phyloP scores from a whole-genome alignment of 2,888 invertebrate species.

The Pocota personata region DNA sequence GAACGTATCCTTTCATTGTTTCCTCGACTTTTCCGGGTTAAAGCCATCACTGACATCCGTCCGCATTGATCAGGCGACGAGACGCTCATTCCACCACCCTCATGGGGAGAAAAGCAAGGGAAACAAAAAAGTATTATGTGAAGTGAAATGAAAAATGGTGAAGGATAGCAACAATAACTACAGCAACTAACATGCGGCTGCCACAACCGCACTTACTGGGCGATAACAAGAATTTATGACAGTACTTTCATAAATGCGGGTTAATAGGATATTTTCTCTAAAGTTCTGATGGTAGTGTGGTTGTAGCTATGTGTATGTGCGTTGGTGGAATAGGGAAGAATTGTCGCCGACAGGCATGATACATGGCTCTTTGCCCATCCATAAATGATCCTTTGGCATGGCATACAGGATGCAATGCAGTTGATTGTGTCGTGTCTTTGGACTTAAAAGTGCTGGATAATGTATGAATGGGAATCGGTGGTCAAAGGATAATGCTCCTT shows the following conservation, averaged over 20 bases:
- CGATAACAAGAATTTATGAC: slow-evolving; percentile 72
- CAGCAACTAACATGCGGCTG: slow-evolving; percentile 68
- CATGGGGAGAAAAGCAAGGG: neutral
- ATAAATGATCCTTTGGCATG: slow-evolving; percentile 65
- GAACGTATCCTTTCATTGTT: slow-evolving; percentile 65
- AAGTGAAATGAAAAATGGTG: slow-evolving; percentile 69
- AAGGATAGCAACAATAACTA: slow-evolving; percentile 66
- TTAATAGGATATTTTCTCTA: slow-evolving; percentile 71
- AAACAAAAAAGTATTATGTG: slow-evolving; percentile 36
- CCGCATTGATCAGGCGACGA: slow-evolving; percentile 44
- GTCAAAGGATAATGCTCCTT: slow-evolving; percentile 58
- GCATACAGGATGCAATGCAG: slow-evolving; percentile 61
- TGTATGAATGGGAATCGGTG: slow-evolving; percentile 15
- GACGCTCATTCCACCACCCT: slow-evolving; percentile 7
- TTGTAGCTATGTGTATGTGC: neutral
- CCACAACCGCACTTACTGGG: slow-evolving; percentile 66
- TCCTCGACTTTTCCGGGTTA: slow-evolving; percentile 65
- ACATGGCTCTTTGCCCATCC: slow-evolving; percentile 59
- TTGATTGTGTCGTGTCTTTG: slow-evolving; percentile 57
- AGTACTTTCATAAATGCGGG: slow-evolving; percentile 71
- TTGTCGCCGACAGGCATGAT: slow-evolving; percentile 68
- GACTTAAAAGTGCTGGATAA: slow-evolving; percentile 39
- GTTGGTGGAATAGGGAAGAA: slow-evolving; percentile 3
- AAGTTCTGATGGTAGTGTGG: slow-evolving; percentile 35
- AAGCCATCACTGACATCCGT: slow-evolving; percentile 61